phyloP scores from a whole-genome alignment of 2,797 vertebrate species.

The Calcarius lapponicus region DNA sequence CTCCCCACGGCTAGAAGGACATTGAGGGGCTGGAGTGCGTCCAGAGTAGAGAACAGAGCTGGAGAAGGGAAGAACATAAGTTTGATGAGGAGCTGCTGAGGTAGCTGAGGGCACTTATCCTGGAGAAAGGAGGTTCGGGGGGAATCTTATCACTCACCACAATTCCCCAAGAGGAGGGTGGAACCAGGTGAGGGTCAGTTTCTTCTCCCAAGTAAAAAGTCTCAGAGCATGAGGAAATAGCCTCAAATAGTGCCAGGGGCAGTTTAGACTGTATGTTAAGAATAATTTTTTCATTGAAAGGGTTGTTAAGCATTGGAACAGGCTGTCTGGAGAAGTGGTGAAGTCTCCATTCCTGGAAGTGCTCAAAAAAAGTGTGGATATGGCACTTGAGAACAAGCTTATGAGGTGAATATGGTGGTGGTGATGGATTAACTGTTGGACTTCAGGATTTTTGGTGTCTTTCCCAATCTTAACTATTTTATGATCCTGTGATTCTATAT shows the following conservation, averaged over 20 bases:
- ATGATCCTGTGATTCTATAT: background rate
- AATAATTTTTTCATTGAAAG: background rate
- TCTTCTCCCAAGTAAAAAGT: background rate
- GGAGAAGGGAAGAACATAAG: background rate
- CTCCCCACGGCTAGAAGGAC: no score
- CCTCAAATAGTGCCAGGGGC: no score
- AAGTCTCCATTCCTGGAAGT: rapidly evolving
- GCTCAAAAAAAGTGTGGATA: background rate
- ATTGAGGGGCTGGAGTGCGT: background rate
- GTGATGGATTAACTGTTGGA: background rate
- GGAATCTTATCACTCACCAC: background rate
- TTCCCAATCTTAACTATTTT: background rate
- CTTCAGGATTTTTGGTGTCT: background rate
- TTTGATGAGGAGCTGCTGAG: background rate
- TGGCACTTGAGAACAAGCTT: background rate
- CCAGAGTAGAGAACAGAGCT: background rate
- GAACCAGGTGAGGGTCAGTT: background rate
- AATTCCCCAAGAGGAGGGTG: rapidly evolving
- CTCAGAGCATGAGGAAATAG: no score
- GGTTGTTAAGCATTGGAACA: background rate
- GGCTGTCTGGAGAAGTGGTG: background rate
- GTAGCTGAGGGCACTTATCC: rapidly evolving
- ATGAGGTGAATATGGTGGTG: background rate
- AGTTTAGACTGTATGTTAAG: no score
- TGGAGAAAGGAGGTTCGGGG: rapidly evolving